phyloP scores from a whole-genome alignment of 2,888 invertebrate genomes.

The Parnassius apollo region DNA sequence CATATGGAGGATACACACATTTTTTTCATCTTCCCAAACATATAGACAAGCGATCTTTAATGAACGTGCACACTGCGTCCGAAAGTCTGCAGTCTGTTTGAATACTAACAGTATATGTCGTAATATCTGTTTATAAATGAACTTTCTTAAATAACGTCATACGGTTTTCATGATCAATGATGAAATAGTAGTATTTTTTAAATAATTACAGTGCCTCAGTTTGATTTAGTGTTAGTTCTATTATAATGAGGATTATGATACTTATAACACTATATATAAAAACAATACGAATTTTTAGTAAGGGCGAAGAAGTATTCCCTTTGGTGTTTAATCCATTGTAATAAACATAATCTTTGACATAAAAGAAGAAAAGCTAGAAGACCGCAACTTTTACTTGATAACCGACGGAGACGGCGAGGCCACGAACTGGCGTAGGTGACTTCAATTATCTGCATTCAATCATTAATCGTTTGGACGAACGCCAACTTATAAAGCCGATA shows the following conservation, averaged over 20 bases:
- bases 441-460: constrained; percentile 26
- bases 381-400: constrained; percentile 5
- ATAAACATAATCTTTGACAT: too few species aligned
- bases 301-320: too few species aligned
- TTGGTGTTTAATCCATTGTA: too few species aligned
- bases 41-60: constrained; percentile 7
- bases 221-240: too few species aligned
- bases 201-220: too few species aligned
- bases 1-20: constrained; percentile 18
- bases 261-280: too few species aligned
- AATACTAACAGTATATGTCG: constrained; percentile 10
- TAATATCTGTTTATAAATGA: constrained; percentile 24
- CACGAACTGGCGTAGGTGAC: constrained; percentile 8
- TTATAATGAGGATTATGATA: too few species aligned
- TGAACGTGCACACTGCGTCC: neutral
- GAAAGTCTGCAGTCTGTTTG: constrained; percentile 12
- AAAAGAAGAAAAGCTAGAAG: neutral
- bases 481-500: constrained; percentile 20
- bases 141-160: constrained; percentile 19
- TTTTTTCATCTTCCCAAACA: constrained; percentile 4
- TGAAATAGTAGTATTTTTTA: neutral
- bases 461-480: constrained; percentile 16
- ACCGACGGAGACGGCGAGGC: neutral
- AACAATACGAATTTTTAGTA: neutral
- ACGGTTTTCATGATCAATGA: constrained; percentile 1